Percentiles rank a stretch among this genome's conserved stretches.
Conservation (phyloP, 2,113 vertebrate genomes). For the Hyla sarda region DNA sequence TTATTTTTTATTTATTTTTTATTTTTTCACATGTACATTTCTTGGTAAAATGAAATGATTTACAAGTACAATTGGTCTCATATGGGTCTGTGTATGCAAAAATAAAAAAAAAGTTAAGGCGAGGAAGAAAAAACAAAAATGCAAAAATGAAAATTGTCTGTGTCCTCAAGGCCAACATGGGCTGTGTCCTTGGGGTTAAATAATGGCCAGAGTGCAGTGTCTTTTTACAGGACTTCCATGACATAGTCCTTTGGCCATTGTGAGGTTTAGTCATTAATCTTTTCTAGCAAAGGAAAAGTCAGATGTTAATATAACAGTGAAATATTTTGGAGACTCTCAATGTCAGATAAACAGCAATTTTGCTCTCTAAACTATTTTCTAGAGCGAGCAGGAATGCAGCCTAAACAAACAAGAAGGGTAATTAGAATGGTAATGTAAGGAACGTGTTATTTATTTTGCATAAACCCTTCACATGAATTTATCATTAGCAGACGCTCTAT, state of each 20-base stretch:
- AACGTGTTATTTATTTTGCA: constrained; percentile 48
- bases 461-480: constrained; percentile 54
- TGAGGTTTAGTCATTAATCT: not conserved
- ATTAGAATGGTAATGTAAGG: constrained; percentile 44
- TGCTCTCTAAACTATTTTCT: not conserved
- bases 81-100: no score
- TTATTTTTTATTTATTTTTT: no score
- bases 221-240: not conserved
- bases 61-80: no score
- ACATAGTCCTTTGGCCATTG: not conserved
- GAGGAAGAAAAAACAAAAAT: no score
- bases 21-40: no score
- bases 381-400: constrained; percentile 18
- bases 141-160: no score
- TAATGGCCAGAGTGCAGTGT: not conserved
- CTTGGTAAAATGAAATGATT: no score
- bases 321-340: not conserved
- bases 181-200: no score
- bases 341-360: constrained; percentile 17
- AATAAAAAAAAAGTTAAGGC: no score
- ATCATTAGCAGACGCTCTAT: constrained; percentile 55
- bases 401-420: constrained; percentile 30
- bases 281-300: not conserved
- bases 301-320: not conserved
- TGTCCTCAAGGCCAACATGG: no score